Percentiles rank a stretch among this genome's conserved stretches.
Evolutionary conservation across 37 sponge, comb jelly and placozoan species (phyloP).

Genomic region (Haliclona indistincta): DNA sequence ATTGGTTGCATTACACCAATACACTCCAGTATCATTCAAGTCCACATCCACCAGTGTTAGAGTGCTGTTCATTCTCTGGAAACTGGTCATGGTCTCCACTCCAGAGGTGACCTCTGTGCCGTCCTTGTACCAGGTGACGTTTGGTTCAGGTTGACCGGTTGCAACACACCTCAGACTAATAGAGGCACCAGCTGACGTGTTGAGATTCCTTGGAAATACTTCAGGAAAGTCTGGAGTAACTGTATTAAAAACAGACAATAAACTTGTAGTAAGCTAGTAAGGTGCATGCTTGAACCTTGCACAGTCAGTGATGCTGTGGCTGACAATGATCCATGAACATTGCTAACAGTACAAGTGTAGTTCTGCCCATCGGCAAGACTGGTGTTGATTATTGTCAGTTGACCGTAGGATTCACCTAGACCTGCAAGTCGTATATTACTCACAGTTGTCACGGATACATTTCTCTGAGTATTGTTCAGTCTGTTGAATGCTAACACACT

Average conservation of each 20-base stretch:
- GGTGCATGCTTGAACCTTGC: neutral
- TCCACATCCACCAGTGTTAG: neutral
- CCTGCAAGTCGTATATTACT: neutral
- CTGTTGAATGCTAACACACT: neutral
- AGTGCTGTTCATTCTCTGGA: neutral
- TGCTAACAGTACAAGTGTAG: neutral
- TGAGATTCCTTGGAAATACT: neutral
- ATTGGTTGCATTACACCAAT: neutral
- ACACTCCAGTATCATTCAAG: neutral
- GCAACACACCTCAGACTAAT: neutral
- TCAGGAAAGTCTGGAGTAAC: neutral
- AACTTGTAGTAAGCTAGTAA: no score
- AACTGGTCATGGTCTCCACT: no score
- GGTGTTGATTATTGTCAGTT: neutral
- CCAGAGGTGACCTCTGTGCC: neutral
- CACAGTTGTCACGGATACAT: neutral
- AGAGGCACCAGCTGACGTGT: neutral
- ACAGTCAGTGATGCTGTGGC: constrained; percentile 1
- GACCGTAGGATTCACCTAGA: neutral
- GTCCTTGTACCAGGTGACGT: constrained; percentile 1
- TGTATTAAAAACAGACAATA: no score
- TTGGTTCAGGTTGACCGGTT: neutral
- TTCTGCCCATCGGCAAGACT: neutral
- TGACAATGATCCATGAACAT: neutral
- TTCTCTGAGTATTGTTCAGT: neutral